Base-by-base conservation (phyloP, 2,888 invertebrate genomes). In the Scaptomyza reducta region DNA sequence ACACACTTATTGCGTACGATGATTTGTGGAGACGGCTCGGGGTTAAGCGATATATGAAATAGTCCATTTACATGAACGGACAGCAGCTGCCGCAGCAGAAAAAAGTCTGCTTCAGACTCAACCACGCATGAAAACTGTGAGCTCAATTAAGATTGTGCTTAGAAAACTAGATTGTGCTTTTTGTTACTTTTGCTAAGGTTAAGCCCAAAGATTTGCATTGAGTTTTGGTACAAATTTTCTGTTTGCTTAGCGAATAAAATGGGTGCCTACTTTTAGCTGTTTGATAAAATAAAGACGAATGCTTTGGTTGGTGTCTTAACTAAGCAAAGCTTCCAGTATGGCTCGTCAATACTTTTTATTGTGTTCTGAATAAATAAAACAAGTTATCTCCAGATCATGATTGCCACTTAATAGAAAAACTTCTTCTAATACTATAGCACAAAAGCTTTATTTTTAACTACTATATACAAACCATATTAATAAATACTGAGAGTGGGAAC, bases 21-120 rank as follows among this genome's bases (percentile, higher is more conserved):
- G 81, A 82, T 82, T 82, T 82, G 81, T 82, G 85, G 78, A 73
- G 87, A 82, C 79, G 67, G 46, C 55, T 13, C 70, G 54, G 68
- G 62, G 57, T 27, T 64, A 57, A 63, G 61, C 72, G 67, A 79
- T 67, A 79, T 86, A 79, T 79, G 80, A 77, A 79, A 53, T 68
- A 74, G 62, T 68, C 53, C 65, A 61, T 72, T 63, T 47, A 60
- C 53, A 49, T 65, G 56, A 70, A 61, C 60, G 67, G 62, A 67
- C 67, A 66, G 64, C 56, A 53, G 53, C 57, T 22, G 46, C 53
- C 16, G 40, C 54, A 47, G 16, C 41, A 18, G 40, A 67, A 60
- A 63, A 55, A 57, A 41, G 27, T 11, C 33, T 38, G 49, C 45
- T 60, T 13, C 11, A 71, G 67, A 69, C 16, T 40, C 72, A 75